Evolutionary conservation across 1,140 invertebrate genomes (phyloP), one percentile per base, ranked within the genome.

Genomic region (Drosophila punjabiensis): DNA sequence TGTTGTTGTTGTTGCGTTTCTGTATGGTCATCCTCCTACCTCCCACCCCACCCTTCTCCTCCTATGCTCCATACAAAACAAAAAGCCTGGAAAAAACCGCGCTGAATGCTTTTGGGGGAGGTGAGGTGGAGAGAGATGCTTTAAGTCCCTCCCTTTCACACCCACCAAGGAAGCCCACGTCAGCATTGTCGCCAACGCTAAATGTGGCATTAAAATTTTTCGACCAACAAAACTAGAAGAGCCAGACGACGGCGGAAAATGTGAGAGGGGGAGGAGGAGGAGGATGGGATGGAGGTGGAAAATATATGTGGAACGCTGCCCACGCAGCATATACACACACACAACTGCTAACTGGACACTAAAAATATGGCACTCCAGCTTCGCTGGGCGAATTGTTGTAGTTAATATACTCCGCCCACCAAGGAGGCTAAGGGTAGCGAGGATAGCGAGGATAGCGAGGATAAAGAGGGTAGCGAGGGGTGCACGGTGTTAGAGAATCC

Each of bases 131-230:
- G 9, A 5, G 9, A n/a, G 35, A 28, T 24, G 41, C 47, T 74
- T 61, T 70, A 78, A 78, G 65, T 59, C 48, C 43, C 73, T 28
- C 60, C 35, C 50, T n/a, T 37, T 5, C 1, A 30, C 50, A 30
- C 3, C 5, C 13, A 13, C 0, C 3, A 35, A 53, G 52, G 39
- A 63, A 20, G 18, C 43, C 61, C 41, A 50, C 45, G 69, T 71
- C 69, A 71, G 70, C 67, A 60, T 60, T 85, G 73, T 79, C 77
- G 85, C 76, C 84, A 76, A 78, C 78, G 81, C 81, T 90, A 89
- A 88, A 90, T 88, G 85, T 76, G 79, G 85, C 85, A 90, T 88
- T 88, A 88, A 90, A 90, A 85, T 88, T 90, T 90, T 74, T 81
- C 67, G 55, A 83, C 59, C 78, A 81, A 61, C 81, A 83, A 60